Percentiles rank a stretch among this genome's conserved stretches.
phyloP scores from a whole-genome alignment of 2,797 vertebrate genomes.

The Lagorchestes hirsutus region DNA sequence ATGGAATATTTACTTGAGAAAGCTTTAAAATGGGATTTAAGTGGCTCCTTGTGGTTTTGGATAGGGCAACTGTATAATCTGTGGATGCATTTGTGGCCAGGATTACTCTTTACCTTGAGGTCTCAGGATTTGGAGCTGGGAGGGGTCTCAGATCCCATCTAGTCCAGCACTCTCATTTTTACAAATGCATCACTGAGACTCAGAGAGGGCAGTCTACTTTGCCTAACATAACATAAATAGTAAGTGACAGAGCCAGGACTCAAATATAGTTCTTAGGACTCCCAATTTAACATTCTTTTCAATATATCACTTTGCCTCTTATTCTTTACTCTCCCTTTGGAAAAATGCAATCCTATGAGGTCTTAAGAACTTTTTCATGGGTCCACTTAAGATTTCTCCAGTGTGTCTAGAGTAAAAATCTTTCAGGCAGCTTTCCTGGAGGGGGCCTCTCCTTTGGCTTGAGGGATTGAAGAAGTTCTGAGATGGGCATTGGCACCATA shows the following conservation, averaged over 20 bases:
- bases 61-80: not conserved
- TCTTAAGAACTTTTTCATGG: slow-evolving; percentile 2
- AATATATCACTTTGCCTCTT: not conserved
- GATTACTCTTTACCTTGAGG: not conserved
- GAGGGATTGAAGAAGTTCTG: not conserved
- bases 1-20: slow-evolving; percentile 42
- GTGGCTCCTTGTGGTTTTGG: not conserved
- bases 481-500: not conserved
- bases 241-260: not conserved
- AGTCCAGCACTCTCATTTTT: not conserved
- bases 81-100: not conserved
- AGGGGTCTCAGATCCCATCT: not conserved
- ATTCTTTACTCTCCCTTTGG: slow-evolving; percentile 5
- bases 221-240: not conserved
- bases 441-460: not conserved
- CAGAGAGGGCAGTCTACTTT: not conserved
- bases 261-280: not conserved
- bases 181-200: not conserved
- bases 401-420: not conserved
- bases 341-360: slow-evolving; percentile 12
- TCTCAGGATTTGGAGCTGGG: not conserved
- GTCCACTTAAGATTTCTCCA: not conserved
- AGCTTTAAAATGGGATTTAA: not conserved
- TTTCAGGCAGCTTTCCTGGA: not conserved
- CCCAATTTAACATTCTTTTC: not conserved